phyloP scores from a whole-genome alignment of 1,140 invertebrate species.

The Cydia splendana region DNA sequence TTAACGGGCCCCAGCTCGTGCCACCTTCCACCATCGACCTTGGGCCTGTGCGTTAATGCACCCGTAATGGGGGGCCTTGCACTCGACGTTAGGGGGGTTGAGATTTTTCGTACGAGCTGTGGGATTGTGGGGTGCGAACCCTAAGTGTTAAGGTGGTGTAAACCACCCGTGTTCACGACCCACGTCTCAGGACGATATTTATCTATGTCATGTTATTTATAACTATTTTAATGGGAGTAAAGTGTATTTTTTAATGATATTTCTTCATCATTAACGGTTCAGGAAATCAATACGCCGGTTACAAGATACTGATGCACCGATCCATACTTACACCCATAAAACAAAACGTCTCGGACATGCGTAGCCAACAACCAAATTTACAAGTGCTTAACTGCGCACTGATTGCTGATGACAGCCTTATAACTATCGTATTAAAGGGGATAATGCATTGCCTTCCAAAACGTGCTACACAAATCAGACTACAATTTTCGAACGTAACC shows the following conservation, averaged over 20 bases:
- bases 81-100: conserved; percentile 30
- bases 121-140: conserved; percentile 1
- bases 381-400: conserved; percentile 54
- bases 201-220: neutral
- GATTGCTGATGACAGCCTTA: conserved; percentile 58
- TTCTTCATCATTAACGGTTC: neutral
- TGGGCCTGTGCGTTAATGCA: conserved; percentile 68
- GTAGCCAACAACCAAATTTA: conserved; percentile 59
- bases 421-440: conserved; percentile 62
- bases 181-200: neutral
- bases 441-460: conserved; percentile 63
- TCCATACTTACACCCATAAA: conserved; percentile 40
- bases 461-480: neutral
- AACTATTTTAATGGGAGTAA: neutral
- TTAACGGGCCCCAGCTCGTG: conserved; percentile 72
- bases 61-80: conserved; percentile 31
- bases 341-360: conserved; percentile 67
- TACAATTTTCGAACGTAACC: conserved; percentile 59
- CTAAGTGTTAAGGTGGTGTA: conserved; percentile 2
- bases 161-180: neutral
- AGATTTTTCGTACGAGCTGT: conserved; percentile 15
- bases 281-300: neutral
- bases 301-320: conserved; percentile 24
- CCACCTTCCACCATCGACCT: conserved; percentile 69
- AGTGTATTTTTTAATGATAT: neutral